Percentiles rank a stretch among this genome's conserved stretches.
phyloP scores from a whole-genome alignment of 2,888 invertebrate genomes.

The Andrena fulva region DNA sequence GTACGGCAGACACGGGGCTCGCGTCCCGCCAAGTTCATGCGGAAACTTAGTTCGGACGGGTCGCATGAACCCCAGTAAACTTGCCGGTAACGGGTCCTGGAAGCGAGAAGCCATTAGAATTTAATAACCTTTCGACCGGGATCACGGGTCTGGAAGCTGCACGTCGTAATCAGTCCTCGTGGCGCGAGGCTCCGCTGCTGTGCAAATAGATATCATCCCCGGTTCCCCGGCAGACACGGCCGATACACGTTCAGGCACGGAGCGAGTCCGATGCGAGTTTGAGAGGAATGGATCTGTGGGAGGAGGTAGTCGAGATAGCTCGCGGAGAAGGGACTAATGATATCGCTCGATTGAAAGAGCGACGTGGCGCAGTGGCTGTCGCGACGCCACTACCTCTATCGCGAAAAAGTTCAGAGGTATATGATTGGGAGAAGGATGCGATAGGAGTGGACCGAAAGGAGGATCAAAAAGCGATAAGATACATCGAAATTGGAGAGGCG shows the following conservation, averaged over 20 bases:
- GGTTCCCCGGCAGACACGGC: conserved; percentile 40
- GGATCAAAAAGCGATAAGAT: neutral
- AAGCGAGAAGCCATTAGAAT: conserved; percentile 60
- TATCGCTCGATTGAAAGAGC: conserved; percentile 40
- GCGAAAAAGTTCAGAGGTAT: neutral
- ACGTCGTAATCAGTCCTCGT: conserved; percentile 42
- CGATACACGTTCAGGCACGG: conserved; percentile 40
- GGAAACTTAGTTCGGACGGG: conserved; percentile 58
- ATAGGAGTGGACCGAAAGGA: neutral
- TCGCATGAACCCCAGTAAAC: conserved; percentile 55
- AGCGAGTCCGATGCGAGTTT: conserved; percentile 47
- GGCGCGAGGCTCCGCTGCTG: conserved; percentile 31
- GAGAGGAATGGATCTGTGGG: conserved; percentile 38
- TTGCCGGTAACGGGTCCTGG: conserved; percentile 53
- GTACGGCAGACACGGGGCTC: conserved; percentile 42
- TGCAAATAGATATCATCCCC: conserved; percentile 48
- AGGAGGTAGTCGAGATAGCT: conserved; percentile 45
- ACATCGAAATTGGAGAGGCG: conserved; percentile 26
- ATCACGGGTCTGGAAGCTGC: conserved; percentile 19
- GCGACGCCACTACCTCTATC: neutral
- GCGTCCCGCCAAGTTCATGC: conserved; percentile 37
- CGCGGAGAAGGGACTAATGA: conserved; percentile 23
- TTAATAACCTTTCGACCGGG: conserved; percentile 62
- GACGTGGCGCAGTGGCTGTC: conserved; percentile 12
- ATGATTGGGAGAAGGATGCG: no score